phyloP scores from a whole-genome alignment of 1,140 invertebrate genomes.

The Camponotus vicinus region DNA sequence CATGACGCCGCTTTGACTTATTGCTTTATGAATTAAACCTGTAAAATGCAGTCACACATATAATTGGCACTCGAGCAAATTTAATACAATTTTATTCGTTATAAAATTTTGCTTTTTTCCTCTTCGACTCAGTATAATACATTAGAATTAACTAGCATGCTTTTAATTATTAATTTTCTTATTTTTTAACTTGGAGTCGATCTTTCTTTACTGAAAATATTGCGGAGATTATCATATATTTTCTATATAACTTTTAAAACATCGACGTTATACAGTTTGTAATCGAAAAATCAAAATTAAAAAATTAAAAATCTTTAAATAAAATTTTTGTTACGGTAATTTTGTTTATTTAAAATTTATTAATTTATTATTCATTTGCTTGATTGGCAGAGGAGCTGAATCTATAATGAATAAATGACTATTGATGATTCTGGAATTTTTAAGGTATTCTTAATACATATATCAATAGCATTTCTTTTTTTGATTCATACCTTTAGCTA shows the following conservation, averaged over 20 bases:
- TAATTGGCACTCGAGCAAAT: neutral
- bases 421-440: no score
- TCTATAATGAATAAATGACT: no score
- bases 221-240: neutral
- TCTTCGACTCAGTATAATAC: neutral
- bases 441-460: no score
- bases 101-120: neutral
- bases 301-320: no score
- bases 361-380: neutral
- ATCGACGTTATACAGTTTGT: no score
- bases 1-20: conserved; percentile 88
- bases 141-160: neutral
- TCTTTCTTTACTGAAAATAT: neutral
- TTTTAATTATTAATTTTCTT: neutral
- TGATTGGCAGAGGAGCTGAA: no score
- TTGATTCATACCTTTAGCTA: conserved; percentile 69
- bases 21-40: conserved; percentile 88
- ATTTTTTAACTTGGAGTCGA: neutral
- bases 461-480: no score
- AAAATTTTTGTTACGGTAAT: no score
- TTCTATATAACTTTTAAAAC: neutral
- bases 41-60: neutral
- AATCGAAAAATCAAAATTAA: no score
- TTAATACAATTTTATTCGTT: neutral
- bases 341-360: no score